Base-by-base conservation (phyloP, 2,113 vertebrate genomes). In the Lanius ludovicianus region DNA sequence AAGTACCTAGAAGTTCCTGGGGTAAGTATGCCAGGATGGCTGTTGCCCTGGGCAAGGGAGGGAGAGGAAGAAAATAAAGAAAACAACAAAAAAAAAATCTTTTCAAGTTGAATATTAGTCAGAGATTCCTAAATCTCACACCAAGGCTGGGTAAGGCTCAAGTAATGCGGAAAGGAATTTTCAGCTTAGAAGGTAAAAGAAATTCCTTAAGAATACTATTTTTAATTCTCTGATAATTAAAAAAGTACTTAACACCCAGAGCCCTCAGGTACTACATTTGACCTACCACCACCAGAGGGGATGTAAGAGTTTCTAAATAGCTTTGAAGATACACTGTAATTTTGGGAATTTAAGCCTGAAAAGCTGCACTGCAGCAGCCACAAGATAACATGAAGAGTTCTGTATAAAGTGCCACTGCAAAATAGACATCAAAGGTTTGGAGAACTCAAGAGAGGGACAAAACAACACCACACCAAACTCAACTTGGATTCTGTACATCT, bases 1-100 rank as follows among this genome's bases (percentile, higher is more conserved):
- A 99, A 33, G 99, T 99, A 93, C 99, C 99, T 97, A 99, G 98
- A 93, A 99, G 99, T 95, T 99, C 99, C 94, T 99, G 99, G 85
- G 99, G 99, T 97, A 99, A 98, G 97, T 99, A 99, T 33, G 99
- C 99, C 59, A 99, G 98, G 95, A 99, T 99, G 85, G 99, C 99
- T 22, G 99, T 99, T 77, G 99, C 99, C 98, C 99, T 93, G 87
- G 88, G 35, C 76, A 81, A 86, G 13, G 39, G 37, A 76, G 37
- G 59, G 13, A 69, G 68, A 46, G 22, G 31, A 68, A 69, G 11
- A 91, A 71, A 75, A 31, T 5, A 52, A 18, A 57, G 6, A 67
- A 6, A 12, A 55, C 13, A 57, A 37, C 37, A 37, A 37, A 37
- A 49, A 67, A 63, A 27, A 62, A 27, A 18, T 8, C 13, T 53